Percentiles rank a stretch among this genome's conserved stretches.
These are phyloP conservation scores for Furcula furcula DNA, from an alignment of 2,888 invertebrate genomes.

Conservation along the genomic window DNA sequence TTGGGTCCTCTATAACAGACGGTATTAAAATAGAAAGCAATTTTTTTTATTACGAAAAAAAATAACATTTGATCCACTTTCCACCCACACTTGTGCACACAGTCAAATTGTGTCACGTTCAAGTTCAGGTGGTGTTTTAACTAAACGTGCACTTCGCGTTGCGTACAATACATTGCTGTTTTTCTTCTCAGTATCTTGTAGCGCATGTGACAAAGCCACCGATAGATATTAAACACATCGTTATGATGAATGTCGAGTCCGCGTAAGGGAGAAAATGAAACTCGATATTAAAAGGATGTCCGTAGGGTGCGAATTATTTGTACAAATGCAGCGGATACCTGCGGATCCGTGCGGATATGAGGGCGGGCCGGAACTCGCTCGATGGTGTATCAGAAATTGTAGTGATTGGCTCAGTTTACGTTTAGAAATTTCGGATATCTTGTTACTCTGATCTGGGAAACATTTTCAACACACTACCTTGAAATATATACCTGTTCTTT, in stretches of 20 bases:
- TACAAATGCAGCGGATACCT: constrained; percentile 47
- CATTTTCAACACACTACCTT: too few species aligned
- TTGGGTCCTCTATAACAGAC: too few species aligned
- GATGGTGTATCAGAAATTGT: constrained; percentile 31
- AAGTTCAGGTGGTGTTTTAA: not conserved
- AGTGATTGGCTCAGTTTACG: constrained; percentile 33
- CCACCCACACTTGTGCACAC: constrained; percentile 32
- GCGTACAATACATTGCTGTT: constrained; percentile 8
- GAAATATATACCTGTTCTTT: too few species aligned
- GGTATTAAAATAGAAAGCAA: not conserved
- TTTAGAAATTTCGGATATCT: constrained; percentile 15
- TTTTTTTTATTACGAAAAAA: constrained; percentile 3
- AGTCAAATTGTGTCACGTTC: constrained; percentile 5
- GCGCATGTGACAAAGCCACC: not conserved
- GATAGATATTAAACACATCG: constrained; percentile 2
- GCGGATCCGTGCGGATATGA: constrained; percentile 32
- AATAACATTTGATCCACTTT: constrained; percentile 19
- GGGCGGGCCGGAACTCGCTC: constrained; percentile 30
- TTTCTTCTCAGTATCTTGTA: not conserved
- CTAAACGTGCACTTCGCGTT: not conserved
- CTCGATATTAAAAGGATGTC: constrained; percentile 34
- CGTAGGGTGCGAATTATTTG: constrained; percentile 46
- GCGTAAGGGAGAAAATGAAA: constrained; percentile 25
- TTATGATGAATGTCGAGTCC: not conserved
- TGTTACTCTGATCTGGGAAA: too few species aligned